Percentiles rank a stretch among this genome's conserved stretches.
Conservation (phyloP, 1,140 invertebrate species). For the Rhopalosiphum padi region DNA sequence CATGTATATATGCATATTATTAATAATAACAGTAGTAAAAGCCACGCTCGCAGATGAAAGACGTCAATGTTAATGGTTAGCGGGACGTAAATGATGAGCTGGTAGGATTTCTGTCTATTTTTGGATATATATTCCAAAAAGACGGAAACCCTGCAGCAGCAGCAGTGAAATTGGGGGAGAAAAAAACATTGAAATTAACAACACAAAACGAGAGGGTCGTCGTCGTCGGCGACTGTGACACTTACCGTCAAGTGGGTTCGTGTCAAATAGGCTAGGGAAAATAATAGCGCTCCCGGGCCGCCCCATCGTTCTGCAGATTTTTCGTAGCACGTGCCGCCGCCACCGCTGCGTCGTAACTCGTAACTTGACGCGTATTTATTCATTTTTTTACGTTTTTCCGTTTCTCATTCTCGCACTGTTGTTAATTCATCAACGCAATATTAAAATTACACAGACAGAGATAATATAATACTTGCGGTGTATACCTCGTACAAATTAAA, state of each 20-base stretch:
- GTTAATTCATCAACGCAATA: neutral
- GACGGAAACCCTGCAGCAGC: constrained; percentile 43
- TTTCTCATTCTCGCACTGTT: neutral
- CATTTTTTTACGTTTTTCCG: neutral
- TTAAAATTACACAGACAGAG: neutral
- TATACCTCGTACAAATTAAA: neutral
- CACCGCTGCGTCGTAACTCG: neutral
- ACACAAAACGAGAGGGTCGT: constrained; percentile 54
- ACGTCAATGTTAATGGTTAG: constrained; percentile 58
- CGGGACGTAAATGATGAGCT: constrained; percentile 58
- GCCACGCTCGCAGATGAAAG: constrained; percentile 53
- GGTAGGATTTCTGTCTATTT: constrained; percentile 53
- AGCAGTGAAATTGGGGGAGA: neutral
- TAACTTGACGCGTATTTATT: constrained; percentile 44
- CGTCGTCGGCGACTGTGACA: constrained; percentile 43
- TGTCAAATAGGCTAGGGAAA: constrained; percentile 47
- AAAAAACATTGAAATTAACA: constrained; percentile 54
- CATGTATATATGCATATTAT: constrained; percentile 37
- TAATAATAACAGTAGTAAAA: constrained; percentile 57
- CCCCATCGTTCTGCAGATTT: constrained; percentile 40
- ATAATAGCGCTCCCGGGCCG: neutral
- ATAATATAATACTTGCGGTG: neutral
- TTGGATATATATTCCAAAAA: constrained; percentile 54
- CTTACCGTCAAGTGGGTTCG: constrained; percentile 56
- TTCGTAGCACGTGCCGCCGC: constrained; percentile 28